A percentile compares a stretch with the other conserved stretches of the same genome.
Evolutionary conservation across 1,140 invertebrate genomes (phyloP).

Genomic region (Lordiphosa collinella): DNA sequence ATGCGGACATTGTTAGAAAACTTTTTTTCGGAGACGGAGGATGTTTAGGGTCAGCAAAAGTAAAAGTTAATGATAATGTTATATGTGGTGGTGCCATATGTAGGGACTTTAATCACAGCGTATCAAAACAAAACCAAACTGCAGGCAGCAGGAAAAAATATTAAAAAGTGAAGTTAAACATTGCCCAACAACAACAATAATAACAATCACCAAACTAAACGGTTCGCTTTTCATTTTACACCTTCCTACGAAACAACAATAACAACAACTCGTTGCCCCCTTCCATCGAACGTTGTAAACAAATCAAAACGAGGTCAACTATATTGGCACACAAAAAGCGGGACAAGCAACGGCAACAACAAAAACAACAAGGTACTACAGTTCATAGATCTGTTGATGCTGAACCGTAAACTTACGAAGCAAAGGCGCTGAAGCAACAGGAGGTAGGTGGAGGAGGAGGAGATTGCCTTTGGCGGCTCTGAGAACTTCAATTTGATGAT

Average conservation of each 20-base stretch:
- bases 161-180: slow-evolving; percentile 2
- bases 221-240: slow-evolving; percentile 7
- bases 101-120: slow-evolving; percentile 4
- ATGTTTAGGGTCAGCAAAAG: slow-evolving; percentile 6
- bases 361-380: not conserved
- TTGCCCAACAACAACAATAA: not conserved
- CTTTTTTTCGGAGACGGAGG: not conserved
- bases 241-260: slow-evolving; percentile 3
- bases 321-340: slow-evolving; percentile 12
- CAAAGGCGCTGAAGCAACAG: not conserved
- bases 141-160: not conserved
- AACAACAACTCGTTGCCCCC: slow-evolving; percentile 1
- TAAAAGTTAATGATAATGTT: slow-evolving; percentile 8
- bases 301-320: slow-evolving; percentile 13
- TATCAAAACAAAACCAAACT: slow-evolving; percentile 4
- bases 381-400: slow-evolving; percentile 11
- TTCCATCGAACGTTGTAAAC: slow-evolving; percentile 6
- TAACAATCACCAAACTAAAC: slow-evolving; percentile 9
- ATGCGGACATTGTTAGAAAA: slow-evolving; percentile 13
- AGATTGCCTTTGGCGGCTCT: not conserved
- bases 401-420: no score
- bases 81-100: no score
- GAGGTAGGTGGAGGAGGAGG: not conserved
- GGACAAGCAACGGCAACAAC: slow-evolving; percentile 5
- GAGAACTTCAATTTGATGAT: slow-evolving; percentile 10